Conservation (phyloP, 2,888 invertebrate genomes). For the Drosophila hawaiiensis region DNA sequence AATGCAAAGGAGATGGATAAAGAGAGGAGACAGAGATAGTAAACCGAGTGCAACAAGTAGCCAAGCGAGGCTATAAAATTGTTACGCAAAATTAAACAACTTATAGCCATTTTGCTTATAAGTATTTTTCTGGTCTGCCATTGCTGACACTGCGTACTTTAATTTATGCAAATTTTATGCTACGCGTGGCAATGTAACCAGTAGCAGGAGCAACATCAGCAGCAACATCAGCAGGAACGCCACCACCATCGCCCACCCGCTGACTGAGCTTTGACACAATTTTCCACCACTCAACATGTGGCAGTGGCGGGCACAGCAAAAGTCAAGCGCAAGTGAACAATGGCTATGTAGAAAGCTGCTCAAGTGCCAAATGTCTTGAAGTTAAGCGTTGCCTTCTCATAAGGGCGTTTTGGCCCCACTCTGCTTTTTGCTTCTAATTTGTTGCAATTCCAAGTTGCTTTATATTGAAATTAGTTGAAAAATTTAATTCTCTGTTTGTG, state of each 20-base stretch:
- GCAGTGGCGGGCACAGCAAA: conserved; percentile 47
- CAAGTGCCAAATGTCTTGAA: conserved; percentile 69
- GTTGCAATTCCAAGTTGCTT: conserved; percentile 65
- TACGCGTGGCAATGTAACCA: conserved; percentile 62
- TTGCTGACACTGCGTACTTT: conserved; percentile 56
- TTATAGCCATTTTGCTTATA: conserved; percentile 54
- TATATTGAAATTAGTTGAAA: conserved; percentile 71
- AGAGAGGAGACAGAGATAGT: background rate
- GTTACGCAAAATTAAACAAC: conserved; percentile 72
- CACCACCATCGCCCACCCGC: conserved; percentile 36
- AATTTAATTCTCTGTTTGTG: conserved; percentile 68
- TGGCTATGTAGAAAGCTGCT: conserved; percentile 59
- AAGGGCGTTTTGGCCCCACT: background rate
- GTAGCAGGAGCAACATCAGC: conserved; percentile 7
- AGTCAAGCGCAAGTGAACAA: conserved; percentile 64
- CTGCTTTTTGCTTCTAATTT: conserved; percentile 51
- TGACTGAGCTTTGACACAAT: conserved; percentile 71
- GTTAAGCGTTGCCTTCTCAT: conserved; percentile 32
- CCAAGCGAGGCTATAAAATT: conserved; percentile 43
- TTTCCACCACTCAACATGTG: conserved; percentile 77
- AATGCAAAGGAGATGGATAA: background rate
- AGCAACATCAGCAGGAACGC: conserved; percentile 2
- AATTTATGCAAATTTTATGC: conserved; percentile 77
- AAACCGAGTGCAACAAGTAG: conserved; percentile 67
- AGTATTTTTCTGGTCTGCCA: conserved; percentile 32